Evolutionary conservation across 1,140 invertebrate genomes (phyloP).

Genomic region (Aphelenchoides avenae): DNA sequence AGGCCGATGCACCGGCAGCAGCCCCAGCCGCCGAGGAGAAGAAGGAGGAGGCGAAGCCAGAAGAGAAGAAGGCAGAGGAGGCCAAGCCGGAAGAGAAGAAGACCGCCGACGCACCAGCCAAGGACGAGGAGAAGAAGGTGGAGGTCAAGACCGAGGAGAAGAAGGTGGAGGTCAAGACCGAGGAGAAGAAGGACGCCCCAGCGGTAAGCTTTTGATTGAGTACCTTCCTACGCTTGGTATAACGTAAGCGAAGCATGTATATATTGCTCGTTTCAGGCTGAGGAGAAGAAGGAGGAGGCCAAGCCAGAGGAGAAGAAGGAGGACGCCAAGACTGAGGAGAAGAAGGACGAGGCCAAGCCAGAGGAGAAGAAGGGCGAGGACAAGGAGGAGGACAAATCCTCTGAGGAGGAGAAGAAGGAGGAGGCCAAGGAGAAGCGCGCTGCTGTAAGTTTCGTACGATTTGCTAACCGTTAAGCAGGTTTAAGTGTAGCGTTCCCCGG

Average conservation of each 20-base stretch:
- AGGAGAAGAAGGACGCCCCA: background rate
- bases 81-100: too few relatives aligned
- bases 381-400: too few relatives aligned
- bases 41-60: too few relatives aligned
- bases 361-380: too few relatives aligned
- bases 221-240: background rate
- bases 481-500: background rate
- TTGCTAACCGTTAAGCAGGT: constrained; percentile 1
- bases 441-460: background rate
- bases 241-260: background rate
- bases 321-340: too few relatives aligned
- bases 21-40: too few relatives aligned
- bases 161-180: too few relatives aligned
- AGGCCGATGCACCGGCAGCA: too few relatives aligned
- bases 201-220: constrained; percentile 5
- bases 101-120: background rate
- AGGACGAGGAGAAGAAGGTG: background rate
- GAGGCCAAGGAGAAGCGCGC: constrained; percentile 25
- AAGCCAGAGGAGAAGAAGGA: background rate
- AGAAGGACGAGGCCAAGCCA: too few relatives aligned
- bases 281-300: constrained; percentile 3
- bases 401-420: constrained; percentile 12
- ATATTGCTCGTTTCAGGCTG: background rate
- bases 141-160: background rate
- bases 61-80: constrained; percentile 13